Base-by-base conservation (phyloP, 2,888 invertebrate species). In the Ametastegia equiseti region DNA sequence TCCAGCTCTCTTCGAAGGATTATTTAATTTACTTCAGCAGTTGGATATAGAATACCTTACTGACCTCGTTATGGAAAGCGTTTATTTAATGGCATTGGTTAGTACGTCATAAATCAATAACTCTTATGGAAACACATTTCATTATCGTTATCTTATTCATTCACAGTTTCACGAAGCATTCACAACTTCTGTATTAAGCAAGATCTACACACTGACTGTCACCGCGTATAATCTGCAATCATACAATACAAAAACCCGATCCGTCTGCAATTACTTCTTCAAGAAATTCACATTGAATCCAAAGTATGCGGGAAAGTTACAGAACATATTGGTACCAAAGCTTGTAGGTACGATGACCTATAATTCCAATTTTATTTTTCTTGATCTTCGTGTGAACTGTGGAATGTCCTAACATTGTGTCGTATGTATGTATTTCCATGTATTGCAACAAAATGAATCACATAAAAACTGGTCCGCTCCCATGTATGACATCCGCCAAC, bases 241-340 rank as follows among this genome's bases (percentile, higher is more conserved):
- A 94, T 47, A 42, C 11, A 3, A 11, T 42, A 42, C 9, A 9
- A 42, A 42, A 3, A 42, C 42, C 3, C 42, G 7, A 15, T 1
- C 2, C 6, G n/a, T 50, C 19, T 92, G 93, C 0, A 93, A 94
- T 84, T 94, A 94, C 83, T 92, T 95, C 57, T 92, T 95, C 27
- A 93, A 93, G 85, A 93, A 93, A 23, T 88, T 95, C 9, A 93
- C 93, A 15, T 91, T 92, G 84, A 94, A 93, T 87, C 92, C 92
- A 5, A 91, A 91, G 54, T 94, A 94, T 84, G 88, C 92, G 23
- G 90, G 89, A 7, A 92, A 93, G 0, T 86, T 95, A 13, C 94
- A 94, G 85, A 93, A 94, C 80, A 92, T 94, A 83, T 92, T 95
- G 63, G 91, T 94, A 57, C 95, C 95, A 3, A 94, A 94, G 0